These are phyloP conservation scores for Rafetus swinhoei DNA, from an alignment of 2,113 vertebrate genomes.

Conservation along the genomic window DNA sequence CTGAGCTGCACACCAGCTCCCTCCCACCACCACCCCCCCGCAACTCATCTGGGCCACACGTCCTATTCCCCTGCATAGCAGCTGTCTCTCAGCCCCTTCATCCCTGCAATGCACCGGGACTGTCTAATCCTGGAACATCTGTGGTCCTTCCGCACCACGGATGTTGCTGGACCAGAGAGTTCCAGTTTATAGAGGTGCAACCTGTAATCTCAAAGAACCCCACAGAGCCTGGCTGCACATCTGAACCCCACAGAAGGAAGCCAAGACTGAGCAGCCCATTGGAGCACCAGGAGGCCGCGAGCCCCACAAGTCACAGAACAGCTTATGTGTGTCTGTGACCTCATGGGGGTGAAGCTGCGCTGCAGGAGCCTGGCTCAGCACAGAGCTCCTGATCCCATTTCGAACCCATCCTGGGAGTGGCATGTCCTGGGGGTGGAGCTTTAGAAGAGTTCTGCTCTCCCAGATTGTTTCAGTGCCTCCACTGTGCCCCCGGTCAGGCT, in stretches of 20 bases:
- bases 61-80: too few relatives aligned
- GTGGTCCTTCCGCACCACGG: too few relatives aligned
- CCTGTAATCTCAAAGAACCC: rapidly evolving
- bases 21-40: too few relatives aligned
- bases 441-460: neutral
- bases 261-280: rapidly evolving
- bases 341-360: neutral
- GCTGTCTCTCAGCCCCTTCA: too few relatives aligned
- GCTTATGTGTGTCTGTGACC: neutral
- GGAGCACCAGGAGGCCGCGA: neutral
- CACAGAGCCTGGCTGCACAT: neutral
- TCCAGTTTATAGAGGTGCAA: too few relatives aligned
- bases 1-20: too few relatives aligned
- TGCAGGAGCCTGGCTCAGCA: neutral
- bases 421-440: neutral
- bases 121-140: too few relatives aligned
- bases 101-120: too few relatives aligned
- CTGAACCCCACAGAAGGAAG: neutral
- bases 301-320: neutral
- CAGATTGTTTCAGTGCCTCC: neutral
- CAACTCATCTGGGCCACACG: too few relatives aligned
- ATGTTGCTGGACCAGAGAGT: too few relatives aligned
- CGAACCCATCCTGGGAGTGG: neutral
- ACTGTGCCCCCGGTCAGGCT: neutral
- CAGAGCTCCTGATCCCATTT: neutral